These are phyloP conservation scores for Sparus aurata DNA, from an alignment of 2,797 vertebrate genomes.

Conservation along the genomic window DNA sequence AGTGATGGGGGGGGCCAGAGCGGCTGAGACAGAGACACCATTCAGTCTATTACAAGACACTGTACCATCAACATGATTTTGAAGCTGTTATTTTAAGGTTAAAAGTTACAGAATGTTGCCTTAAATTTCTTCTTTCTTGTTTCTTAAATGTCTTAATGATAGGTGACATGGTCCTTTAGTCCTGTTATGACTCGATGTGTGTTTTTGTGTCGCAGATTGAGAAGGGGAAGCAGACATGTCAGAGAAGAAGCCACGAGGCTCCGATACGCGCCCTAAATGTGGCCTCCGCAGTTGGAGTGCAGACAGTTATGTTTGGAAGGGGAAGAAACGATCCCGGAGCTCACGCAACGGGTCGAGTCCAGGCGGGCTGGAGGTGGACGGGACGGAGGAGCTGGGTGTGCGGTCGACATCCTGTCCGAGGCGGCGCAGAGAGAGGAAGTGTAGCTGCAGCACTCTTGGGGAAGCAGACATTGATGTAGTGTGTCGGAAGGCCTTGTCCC, in stretches of 20 bases:
- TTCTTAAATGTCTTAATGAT: neutral
- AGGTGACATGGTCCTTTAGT: neutral
- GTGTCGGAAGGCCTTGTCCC: constrained; percentile 91
- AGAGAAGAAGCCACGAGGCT: constrained; percentile 85
- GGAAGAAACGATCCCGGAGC: constrained; percentile 93
- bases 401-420: constrained; percentile 83
- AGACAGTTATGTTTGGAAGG: constrained; percentile 94
- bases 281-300: constrained; percentile 92
- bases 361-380: constrained; percentile 70
- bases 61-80: no score
- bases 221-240: constrained; percentile 76
- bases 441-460: constrained; percentile 88
- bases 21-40: no score
- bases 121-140: no score
- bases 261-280: constrained; percentile 92
- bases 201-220: constrained; percentile 37
- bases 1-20: no score
- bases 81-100: no score
- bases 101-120: no score
- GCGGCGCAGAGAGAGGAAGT: constrained; percentile 90
- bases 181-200: neutral
- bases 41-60: no score
- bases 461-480: constrained; percentile 88
- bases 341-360: constrained; percentile 84
- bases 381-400: constrained; percentile 68